A percentile compares a stretch with the other conserved stretches of the same genome.
phyloP scores from a whole-genome alignment of 2,113 vertebrate species.

The Hassar affinis region DNA sequence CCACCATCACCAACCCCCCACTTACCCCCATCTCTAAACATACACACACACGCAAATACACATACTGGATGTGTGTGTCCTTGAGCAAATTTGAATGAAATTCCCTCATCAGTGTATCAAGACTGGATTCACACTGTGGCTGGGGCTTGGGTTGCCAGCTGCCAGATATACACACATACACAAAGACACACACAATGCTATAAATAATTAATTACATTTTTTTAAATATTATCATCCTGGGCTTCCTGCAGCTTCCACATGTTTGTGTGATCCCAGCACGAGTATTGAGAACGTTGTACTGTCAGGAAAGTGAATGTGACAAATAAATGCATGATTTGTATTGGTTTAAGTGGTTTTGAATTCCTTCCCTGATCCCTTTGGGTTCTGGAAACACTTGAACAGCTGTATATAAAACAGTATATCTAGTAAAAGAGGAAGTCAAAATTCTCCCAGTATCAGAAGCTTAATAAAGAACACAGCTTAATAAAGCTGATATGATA shows the following conservation, averaged over 20 bases:
- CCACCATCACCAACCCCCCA: no score
- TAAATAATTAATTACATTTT: not conserved
- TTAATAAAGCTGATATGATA: not conserved
- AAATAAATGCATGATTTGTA: not conserved
- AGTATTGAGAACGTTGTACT: not conserved
- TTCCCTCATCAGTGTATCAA: constrained; percentile 3
- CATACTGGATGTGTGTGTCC: not conserved
- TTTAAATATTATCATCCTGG: no score
- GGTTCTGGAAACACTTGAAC: not conserved
- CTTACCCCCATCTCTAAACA: not conserved
- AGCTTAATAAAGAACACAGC: not conserved
- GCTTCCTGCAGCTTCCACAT: not conserved
- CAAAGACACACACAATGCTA: not conserved
- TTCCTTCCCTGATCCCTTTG: not conserved
- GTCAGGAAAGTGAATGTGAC: not conserved
- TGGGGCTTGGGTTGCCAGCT: not conserved
- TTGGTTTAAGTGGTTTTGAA: not conserved
- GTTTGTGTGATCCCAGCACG: not conserved
- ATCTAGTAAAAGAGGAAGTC: not conserved
- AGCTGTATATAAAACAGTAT: not conserved
- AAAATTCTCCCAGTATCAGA: not conserved
- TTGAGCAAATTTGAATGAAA: constrained; percentile 20
- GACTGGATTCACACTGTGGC: constrained; percentile 3
- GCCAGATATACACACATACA: not conserved
- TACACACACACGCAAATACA: not conserved